These are phyloP conservation scores for Petrolisthes cinctipes DNA, from an alignment of 2,888 invertebrate genomes.

Conservation along the genomic window DNA sequence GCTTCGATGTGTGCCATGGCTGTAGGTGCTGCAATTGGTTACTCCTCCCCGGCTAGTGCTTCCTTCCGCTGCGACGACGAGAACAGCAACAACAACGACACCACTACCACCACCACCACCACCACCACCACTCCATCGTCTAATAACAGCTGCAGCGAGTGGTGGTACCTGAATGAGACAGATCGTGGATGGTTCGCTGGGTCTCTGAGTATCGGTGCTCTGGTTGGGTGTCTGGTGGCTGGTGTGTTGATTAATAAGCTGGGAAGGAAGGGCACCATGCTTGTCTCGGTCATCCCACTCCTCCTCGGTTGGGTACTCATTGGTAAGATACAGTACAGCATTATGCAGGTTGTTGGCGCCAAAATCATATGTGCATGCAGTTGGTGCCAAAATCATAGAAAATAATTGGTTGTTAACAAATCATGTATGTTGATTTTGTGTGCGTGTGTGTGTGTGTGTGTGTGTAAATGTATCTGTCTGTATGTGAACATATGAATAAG, in stretches of 20 bases:
- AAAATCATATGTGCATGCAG: no score
- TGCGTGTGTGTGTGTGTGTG: no score
- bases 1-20: slow-evolving; percentile 49
- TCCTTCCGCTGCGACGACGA: neutral
- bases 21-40: slow-evolving; percentile 40
- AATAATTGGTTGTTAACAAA: no score
- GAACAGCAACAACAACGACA: neutral
- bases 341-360: no score
- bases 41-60: slow-evolving; percentile 41
- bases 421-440: no score
- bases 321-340: slow-evolving; percentile 20
- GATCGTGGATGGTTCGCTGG: slow-evolving; percentile 42
- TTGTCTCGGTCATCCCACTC: slow-evolving; percentile 46
- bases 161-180: slow-evolving; percentile 17
- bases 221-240: slow-evolving; percentile 32
- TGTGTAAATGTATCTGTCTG: no score
- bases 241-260: slow-evolving; percentile 36
- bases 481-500: no score
- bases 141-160: neutral
- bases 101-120: neutral
- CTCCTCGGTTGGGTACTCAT: slow-evolving; percentile 45
- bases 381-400: no score
- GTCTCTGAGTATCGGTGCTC: slow-evolving; percentile 41
- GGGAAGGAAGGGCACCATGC: slow-evolving; percentile 48
- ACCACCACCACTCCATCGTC: neutral